Conservation (phyloP, 2,888 invertebrate genomes). For the Ennomos fuscantarius region DNA sequence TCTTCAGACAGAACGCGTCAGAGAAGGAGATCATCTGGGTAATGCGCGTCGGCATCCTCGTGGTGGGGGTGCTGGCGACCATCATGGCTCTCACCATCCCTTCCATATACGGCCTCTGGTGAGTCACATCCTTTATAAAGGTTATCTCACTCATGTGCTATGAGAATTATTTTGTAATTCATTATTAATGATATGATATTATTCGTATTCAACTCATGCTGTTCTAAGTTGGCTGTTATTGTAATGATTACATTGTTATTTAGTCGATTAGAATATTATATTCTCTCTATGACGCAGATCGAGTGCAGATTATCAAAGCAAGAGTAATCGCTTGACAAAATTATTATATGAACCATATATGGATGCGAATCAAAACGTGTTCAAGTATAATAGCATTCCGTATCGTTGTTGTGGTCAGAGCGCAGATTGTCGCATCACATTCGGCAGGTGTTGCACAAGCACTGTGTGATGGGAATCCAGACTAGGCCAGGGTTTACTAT, state of each 20-base stretch:
- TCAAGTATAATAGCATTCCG: constrained; percentile 8
- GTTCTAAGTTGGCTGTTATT: not conserved
- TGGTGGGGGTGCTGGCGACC: constrained; percentile 96
- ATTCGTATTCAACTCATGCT: too few relatives aligned
- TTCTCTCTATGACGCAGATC: too few relatives aligned
- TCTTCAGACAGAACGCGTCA: constrained; percentile 97
- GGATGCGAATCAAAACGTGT: not conserved
- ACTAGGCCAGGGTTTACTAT: constrained; percentile 9
- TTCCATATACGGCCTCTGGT: constrained; percentile 99
- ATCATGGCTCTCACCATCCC: constrained; percentile 98
- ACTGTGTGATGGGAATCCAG: not conserved
- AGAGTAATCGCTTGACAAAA: too few relatives aligned
- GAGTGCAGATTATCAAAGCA: too few relatives aligned
- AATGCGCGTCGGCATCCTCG: constrained; percentile 96
- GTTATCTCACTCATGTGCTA: too few relatives aligned
- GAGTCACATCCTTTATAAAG: constrained; percentile 47
- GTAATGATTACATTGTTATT: too few relatives aligned
- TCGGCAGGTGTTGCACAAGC: constrained; percentile 12
- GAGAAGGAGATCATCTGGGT: constrained; percentile 99
- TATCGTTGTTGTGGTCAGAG: constrained; percentile 13
- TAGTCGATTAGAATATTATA: too few relatives aligned
- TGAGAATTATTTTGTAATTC: too few relatives aligned
- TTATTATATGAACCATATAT: constrained; percentile 3
- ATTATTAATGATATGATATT: too few relatives aligned
- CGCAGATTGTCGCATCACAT: constrained; percentile 8